These are phyloP conservation scores for Holothuria glaberrima DNA, from an alignment of 35 echinoderm and acorn worm species.

Conservation along the genomic window DNA sequence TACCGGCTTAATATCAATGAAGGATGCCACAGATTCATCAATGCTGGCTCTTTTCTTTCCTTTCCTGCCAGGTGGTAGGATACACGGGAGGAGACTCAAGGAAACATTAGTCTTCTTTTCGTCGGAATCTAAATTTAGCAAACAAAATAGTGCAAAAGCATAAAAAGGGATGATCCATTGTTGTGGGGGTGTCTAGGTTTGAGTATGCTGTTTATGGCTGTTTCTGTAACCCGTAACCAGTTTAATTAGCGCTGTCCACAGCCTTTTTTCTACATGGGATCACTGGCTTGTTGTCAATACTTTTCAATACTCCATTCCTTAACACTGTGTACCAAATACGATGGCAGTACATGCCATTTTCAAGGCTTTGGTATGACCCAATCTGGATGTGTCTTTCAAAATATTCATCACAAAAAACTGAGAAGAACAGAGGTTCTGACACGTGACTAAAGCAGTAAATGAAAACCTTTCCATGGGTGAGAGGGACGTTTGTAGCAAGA, in stretches of 20 bases:
- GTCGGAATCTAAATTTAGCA: not conserved
- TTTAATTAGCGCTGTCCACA: not conserved
- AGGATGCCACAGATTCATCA: constrained; percentile 25
- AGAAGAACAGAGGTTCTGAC: too few species aligned
- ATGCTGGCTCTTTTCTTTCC: constrained; percentile 38
- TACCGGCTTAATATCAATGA: constrained; percentile 49
- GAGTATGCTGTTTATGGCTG: not conserved
- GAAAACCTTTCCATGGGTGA: too few species aligned
- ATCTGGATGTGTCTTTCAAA: too few species aligned
- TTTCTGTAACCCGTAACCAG: constrained; percentile 1
- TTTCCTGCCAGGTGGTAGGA: constrained; percentile 47
- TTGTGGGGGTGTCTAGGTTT: not conserved
- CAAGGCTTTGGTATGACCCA: too few species aligned
- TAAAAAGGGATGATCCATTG: not conserved
- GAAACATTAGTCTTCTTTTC: not conserved
- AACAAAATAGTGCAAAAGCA: constrained; percentile 6
- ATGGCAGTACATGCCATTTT: constrained; percentile 6
- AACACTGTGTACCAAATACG: not conserved
- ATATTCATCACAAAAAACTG: too few species aligned
- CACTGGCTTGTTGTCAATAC: not conserved
- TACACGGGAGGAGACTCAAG: not conserved
- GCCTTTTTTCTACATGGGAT: not conserved
- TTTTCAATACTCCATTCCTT: too few species aligned
- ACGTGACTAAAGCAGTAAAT: too few species aligned
- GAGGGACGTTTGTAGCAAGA: too few species aligned